These are phyloP conservation scores for Anoura caudifer DNA, from an alignment of 2,113 vertebrate species.

Conservation along the genomic window DNA sequence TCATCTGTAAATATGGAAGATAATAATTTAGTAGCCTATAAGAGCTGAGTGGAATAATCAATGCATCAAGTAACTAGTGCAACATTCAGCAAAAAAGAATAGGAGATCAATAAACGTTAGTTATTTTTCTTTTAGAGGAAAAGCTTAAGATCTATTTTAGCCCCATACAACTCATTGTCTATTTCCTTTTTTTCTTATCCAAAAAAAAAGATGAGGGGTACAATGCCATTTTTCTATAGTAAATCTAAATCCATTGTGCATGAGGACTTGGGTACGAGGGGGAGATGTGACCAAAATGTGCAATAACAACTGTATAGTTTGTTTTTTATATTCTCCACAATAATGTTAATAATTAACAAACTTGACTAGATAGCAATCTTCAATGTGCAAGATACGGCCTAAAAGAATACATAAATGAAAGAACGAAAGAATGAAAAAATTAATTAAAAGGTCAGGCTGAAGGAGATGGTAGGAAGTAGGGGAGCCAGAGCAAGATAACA, in stretches of 20 bases:
- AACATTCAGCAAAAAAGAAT: not conserved
- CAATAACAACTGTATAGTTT: not conserved
- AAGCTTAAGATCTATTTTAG: not conserved
- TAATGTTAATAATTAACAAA: not conserved
- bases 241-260: not conserved
- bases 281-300: not conserved
- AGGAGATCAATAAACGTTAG: not conserved
- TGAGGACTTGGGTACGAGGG: not conserved
- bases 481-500: not conserved
- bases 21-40: not conserved
- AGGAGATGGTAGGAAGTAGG: not conserved
- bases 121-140: not conserved
- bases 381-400: fast-evolving
- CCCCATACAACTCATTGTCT: not conserved
- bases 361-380: not conserved
- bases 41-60: not conserved
- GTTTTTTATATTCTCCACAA: not conserved
- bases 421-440: no score
- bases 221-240: not conserved
- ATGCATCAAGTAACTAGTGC: not conserved
- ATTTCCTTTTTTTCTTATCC: not conserved
- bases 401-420: no score
- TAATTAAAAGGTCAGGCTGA: not conserved
- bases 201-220: not conserved
- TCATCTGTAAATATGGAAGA: not conserved